These are phyloP conservation scores for Pseudochaenichthys georgianus DNA, from an alignment of 2,797 vertebrate genomes.

Conservation along the genomic window DNA sequence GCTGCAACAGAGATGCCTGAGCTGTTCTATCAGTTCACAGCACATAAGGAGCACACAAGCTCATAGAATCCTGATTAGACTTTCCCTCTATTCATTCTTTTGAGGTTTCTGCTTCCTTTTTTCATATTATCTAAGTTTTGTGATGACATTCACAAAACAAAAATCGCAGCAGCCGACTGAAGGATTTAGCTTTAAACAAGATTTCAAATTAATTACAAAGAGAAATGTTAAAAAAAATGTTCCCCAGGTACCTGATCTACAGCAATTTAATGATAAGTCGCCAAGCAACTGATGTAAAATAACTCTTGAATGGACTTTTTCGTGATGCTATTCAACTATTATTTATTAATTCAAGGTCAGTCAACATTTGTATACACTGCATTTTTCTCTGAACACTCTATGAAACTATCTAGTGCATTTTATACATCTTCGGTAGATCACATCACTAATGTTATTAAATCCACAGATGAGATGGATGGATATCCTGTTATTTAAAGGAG, in stretches of 20 bases:
- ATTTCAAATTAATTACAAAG: conserved; percentile 34
- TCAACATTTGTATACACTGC: not conserved
- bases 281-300: conserved; percentile 33
- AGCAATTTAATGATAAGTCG: conserved; percentile 21
- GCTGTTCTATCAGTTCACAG: conserved; percentile 19
- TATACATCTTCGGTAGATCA: not conserved
- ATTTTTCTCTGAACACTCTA: not conserved
- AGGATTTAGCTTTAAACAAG: conserved; percentile 21
- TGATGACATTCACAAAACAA: conserved; percentile 14
- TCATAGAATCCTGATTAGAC: not conserved
- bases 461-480: not conserved
- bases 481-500: not conserved
- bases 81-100: conserved; percentile 13
- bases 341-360: conserved; percentile 12
- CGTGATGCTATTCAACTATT: conserved; percentile 6
- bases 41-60: conserved; percentile 5
- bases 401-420: not conserved
- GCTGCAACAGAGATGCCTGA: conserved; percentile 23
- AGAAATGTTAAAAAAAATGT: conserved; percentile 1
- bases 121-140: conserved; percentile 25
- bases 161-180: conserved; percentile 13
- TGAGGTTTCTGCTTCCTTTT: conserved; percentile 7
- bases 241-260: conserved; percentile 9
- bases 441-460: not conserved
- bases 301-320: conserved; percentile 9